Evolutionary conservation across 2,888 invertebrate species (phyloP), one percentile per base, ranked within the genome.

Genomic region (Drosophila meridionalis): DNA sequence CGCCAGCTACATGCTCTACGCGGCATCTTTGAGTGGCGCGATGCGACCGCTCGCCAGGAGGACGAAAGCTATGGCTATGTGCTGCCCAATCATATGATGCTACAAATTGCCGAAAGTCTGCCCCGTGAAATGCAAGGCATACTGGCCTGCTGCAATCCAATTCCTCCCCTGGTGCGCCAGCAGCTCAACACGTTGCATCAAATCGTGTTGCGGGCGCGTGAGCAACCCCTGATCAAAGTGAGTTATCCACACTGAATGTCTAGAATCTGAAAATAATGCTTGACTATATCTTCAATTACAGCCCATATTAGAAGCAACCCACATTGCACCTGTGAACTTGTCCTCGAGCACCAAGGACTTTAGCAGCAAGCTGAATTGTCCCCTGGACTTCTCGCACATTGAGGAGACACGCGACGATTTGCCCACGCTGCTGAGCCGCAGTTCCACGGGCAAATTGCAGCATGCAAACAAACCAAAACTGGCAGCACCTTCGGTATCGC

Each of bases 21-120:
- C 78, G 94, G 96, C 85, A 93, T 99, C 14, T 98, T 96, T 92
- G 94, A 94, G 58, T 99, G 99, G 99, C 94, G 99, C 53, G 99
- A 99, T 93, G 90, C 93, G 20, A 94, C 96, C 7, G 98, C 99
- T 0, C 94, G 99, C 36, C 93, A 94, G 63, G 96, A 98, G 90
- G 99, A 99, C 93, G 99, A 99, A 93, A 98, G 99, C 91, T 94
- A 95, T 48, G 96, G 95, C 95, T 99, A 97, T 93, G 96, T 99
- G 55, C 94, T 99, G 68, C 99, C 99, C 0, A 98, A 98, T 93
- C 98, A 99, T 93, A 98, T 99, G 98, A 92, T 99, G 93, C 91
- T 99, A 62, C 96, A 97, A 91, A 97, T 99, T 69, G 95, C 98
- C 0, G 98, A 99, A 93, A 94, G 95, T 28, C 92, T 99, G 70